phyloP scores from a whole-genome alignment of 2,888 invertebrate genomes.

The Temnothorax rugatulus region DNA sequence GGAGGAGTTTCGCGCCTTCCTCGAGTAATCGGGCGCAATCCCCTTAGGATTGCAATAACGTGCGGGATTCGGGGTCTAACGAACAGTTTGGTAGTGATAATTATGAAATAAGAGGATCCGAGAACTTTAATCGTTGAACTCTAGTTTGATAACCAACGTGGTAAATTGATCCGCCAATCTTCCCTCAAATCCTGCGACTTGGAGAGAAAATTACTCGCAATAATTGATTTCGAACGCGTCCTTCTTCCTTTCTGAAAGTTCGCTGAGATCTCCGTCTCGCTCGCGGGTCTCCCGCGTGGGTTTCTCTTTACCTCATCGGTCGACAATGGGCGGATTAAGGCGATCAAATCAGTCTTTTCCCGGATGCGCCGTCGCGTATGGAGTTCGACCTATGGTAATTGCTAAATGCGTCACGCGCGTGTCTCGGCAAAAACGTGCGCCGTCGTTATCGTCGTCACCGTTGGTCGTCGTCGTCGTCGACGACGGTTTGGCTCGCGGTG shows the following conservation, averaged over 20 bases:
- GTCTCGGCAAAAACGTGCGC: slow-evolving; percentile 4
- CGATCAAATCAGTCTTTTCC: slow-evolving; percentile 69
- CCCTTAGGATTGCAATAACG: neutral
- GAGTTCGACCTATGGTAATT: slow-evolving; percentile 51
- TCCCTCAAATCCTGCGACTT: neutral
- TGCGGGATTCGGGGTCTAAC: neutral
- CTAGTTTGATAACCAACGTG: neutral
- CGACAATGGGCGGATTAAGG: slow-evolving; percentile 58
- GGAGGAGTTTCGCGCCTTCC: neutral
- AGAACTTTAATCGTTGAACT: neutral
- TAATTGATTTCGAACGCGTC: neutral
- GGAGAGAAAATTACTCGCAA: neutral
- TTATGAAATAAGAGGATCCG: neutral
- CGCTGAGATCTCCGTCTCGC: neutral
- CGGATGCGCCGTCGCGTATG: slow-evolving; percentile 64
- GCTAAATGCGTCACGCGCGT: slow-evolving; percentile 2
- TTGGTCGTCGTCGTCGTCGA: neutral
- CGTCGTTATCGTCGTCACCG: neutral
- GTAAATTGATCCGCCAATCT: neutral
- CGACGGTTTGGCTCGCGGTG: neutral
- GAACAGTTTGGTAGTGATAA: neutral
- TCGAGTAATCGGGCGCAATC: neutral
- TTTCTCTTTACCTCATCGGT: slow-evolving; percentile 31
- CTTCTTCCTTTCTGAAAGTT: slow-evolving; percentile 1
- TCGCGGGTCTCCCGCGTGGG: slow-evolving; percentile 16